A percentile compares a stretch with the other conserved stretches of the same genome.
phyloP scores from a whole-genome alignment of 2,113 vertebrate species.

The Siphamia tubifer region DNA sequence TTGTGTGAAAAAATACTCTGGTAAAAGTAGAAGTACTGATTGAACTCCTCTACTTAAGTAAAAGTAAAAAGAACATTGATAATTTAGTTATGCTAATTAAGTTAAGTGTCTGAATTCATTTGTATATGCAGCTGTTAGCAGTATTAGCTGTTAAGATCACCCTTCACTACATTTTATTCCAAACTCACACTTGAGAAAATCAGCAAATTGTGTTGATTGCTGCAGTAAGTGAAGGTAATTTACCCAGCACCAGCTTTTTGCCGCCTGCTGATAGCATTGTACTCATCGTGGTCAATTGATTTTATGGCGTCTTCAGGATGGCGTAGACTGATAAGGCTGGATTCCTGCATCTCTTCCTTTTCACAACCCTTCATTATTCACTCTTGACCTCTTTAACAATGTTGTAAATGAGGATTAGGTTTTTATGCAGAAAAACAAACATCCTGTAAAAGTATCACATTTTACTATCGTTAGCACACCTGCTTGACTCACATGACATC shows the following conservation, averaged over 20 bases:
- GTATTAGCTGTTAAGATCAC: slow-evolving; percentile 5
- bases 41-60: no score
- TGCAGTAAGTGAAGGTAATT: slow-evolving; percentile 56
- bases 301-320: slow-evolving; percentile 52
- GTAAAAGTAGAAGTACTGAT: no score
- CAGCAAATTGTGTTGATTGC: slow-evolving; percentile 45
- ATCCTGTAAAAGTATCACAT: slow-evolving; percentile 4
- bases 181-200: slow-evolving; percentile 41
- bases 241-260: slow-evolving; percentile 46
- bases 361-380: neutral
- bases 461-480: neutral
- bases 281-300: slow-evolving; percentile 52
- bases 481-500: neutral
- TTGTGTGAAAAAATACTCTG: no score
- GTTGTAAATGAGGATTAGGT: slow-evolving; percentile 35
- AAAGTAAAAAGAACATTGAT: no score
- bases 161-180: slow-evolving; percentile 33
- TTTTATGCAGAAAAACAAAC: slow-evolving; percentile 31
- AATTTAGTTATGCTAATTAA: no score
- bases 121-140: slow-evolving; percentile 1
- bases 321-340: slow-evolving; percentile 46
- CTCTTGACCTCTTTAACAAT: slow-evolving; percentile 11
- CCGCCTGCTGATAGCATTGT: slow-evolving; percentile 56
- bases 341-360: slow-evolving; percentile 41
- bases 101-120: neutral